Base-by-base conservation (phyloP, 2,113 vertebrate genomes). In the Andinoacara biseriatus region DNA sequence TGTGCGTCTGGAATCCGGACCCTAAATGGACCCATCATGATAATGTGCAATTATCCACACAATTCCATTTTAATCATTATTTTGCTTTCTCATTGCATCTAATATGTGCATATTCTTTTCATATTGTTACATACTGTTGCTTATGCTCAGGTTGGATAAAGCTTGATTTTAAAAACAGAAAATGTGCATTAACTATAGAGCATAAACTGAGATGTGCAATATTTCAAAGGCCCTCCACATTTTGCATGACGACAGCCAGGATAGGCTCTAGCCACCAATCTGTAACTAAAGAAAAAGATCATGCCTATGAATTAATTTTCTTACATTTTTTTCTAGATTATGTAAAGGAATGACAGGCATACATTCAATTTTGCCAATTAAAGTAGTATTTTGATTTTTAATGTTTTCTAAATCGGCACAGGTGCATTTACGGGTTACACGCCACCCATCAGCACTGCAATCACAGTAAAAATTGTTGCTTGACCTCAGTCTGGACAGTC, bases 391-490 rank as follows among this genome's bases (percentile, higher is more conserved):
- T 52, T 7, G 5, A 7, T 31, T 65, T 74, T 58, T 58, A 60
- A 67, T 15, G 35, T 81, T 78, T 81, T 33, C 29, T 20, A 56
- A 76, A 79, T 58, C 14, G 58, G 33, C 5, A 20, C 11, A 67
- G 26, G 81, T 22, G 57, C 60, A 83, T 33, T 10, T 10, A 54
- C 61, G 54, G 29, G 58, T 57, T 69, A 29, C 43, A 29, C 17
- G 10, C 67, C 26, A n/a, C 46, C 77, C 59, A 10, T 58, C 58
- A 43, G 2, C 18, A 29, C 60, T 11, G 29, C n/a, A 20, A 10
- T 60, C 72, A 57, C 33, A 67, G n/a, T 74, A 38, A 79, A 81
- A 84, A 82, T 58, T 89, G 63, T 54, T 58, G 63, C 33, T 46
- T 2, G 26, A 63, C 56, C 72, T 82, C 83, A 13, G 74, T 31